These are phyloP conservation scores for Hirtodrosophila trivittata DNA, from an alignment of 2,888 invertebrate species.

Conservation along the genomic window DNA sequence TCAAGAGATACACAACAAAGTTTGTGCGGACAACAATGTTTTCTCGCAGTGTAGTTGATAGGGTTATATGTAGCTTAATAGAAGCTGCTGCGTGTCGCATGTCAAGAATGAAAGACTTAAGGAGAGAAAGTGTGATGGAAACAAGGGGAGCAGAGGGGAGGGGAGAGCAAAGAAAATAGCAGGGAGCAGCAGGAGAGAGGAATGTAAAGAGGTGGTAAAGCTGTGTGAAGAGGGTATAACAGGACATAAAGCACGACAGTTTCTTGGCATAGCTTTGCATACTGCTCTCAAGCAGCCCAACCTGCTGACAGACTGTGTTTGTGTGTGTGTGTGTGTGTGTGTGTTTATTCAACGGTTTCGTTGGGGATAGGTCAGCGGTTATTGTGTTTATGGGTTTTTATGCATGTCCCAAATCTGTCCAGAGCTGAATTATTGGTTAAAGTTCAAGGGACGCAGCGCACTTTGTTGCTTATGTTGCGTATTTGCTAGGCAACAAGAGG, in stretches of 20 bases:
- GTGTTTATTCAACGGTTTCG: slow-evolving; percentile 10
- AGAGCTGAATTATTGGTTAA: slow-evolving; percentile 64
- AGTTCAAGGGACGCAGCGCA: slow-evolving; percentile 62
- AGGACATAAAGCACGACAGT: slow-evolving; percentile 49
- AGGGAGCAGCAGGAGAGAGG: not conserved
- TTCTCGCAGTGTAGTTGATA: slow-evolving; percentile 36
- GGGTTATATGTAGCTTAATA: slow-evolving; percentile 50
- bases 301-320: slow-evolving; percentile 5
- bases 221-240: slow-evolving; percentile 39
- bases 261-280: slow-evolving; percentile 59
- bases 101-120: slow-evolving; percentile 37
- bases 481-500: slow-evolving; percentile 20
- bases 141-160: no score
- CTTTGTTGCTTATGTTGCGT: slow-evolving; percentile 39
- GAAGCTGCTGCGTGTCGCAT: slow-evolving; percentile 53
- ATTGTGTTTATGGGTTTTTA: slow-evolving; percentile 71
- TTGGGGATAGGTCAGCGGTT: slow-evolving; percentile 32
- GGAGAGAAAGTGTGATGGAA: not conserved
- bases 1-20: no score
- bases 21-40: no score
- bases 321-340: not conserved
- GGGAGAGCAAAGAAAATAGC: not conserved
- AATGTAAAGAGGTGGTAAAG: not conserved
- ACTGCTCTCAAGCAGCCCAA: slow-evolving; percentile 23
- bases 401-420: slow-evolving; percentile 59